Evolutionary conservation across 2,797 vertebrate species (phyloP).

Genomic region (Halcyon chelicuti): DNA sequence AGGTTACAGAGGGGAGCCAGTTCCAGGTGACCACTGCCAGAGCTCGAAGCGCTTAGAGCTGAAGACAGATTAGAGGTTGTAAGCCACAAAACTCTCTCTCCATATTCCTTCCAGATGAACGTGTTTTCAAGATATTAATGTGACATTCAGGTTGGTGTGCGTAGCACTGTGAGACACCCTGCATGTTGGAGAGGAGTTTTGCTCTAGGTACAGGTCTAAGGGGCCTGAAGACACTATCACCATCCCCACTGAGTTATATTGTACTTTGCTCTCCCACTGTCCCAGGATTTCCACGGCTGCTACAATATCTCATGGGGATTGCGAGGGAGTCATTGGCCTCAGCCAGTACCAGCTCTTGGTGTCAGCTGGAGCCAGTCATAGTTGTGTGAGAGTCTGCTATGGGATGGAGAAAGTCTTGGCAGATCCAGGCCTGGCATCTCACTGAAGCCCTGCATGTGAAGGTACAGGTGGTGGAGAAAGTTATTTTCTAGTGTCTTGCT

Average conservation of each 20-base stretch:
- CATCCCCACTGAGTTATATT: neutral
- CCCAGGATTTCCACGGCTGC: neutral
- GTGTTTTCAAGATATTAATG: neutral
- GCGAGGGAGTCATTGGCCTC: neutral
- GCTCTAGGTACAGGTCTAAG: neutral
- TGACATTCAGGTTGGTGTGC: neutral
- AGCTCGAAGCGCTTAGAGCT: neutral
- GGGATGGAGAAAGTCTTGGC: neutral
- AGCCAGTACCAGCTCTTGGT: neutral
- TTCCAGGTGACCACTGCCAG: neutral
- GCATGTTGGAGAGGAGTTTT: neutral
- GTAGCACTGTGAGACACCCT: rapidly evolving
- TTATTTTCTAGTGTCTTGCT: neutral
- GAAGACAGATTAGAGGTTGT: neutral
- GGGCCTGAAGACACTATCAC: neutral
- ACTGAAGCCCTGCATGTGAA: neutral
- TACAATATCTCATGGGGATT: neutral
- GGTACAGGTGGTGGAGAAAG: neutral
- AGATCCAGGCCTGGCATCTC: neutral
- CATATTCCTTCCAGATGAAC: neutral
- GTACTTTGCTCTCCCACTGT: rapidly evolving
- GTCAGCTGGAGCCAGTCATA: neutral
- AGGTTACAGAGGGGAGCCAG: neutral
- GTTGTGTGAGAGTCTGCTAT: neutral
- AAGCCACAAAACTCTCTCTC: neutral